Conservation (phyloP, 1,140 invertebrate genomes). For the Octopus sinensis region DNA sequence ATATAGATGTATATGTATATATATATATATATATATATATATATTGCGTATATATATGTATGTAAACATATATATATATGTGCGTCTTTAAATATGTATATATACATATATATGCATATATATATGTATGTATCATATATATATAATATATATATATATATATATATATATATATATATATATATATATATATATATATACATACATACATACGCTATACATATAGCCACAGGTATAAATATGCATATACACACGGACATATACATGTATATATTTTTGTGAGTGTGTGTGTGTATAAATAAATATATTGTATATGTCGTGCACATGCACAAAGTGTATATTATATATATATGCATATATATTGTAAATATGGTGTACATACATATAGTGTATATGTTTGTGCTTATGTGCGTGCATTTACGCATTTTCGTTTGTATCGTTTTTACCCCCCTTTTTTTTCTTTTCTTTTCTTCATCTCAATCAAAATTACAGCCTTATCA, state of each 20-base stretch:
- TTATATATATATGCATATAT: not conserved
- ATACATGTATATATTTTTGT: not conserved
- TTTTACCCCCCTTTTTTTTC: too few relatives aligned
- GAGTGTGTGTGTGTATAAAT: not conserved
- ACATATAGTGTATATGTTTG: not conserved
- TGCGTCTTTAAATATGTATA: not conserved
- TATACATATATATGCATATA: not conserved
- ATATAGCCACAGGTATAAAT: not conserved
- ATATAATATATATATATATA: not conserved
- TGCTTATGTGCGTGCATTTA: not conserved
- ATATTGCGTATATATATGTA: not conserved
- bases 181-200: too few relatives aligned
- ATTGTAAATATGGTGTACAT: not conserved
- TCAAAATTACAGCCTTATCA: too few relatives aligned
- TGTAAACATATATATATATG: not conserved
- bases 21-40: not conserved
- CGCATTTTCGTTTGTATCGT: not conserved
- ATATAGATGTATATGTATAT: not conserved
- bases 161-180: not conserved
- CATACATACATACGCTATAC: not conserved
- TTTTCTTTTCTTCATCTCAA: too few relatives aligned
- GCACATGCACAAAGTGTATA: not conserved
- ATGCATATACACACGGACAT: not conserved
- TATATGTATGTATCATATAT: not conserved
- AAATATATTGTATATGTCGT: not conserved